Percentiles rank a stretch among this genome's conserved stretches.
phyloP scores from a whole-genome alignment of 1,140 invertebrate genomes.

The Lordiphosa clarofinis region DNA sequence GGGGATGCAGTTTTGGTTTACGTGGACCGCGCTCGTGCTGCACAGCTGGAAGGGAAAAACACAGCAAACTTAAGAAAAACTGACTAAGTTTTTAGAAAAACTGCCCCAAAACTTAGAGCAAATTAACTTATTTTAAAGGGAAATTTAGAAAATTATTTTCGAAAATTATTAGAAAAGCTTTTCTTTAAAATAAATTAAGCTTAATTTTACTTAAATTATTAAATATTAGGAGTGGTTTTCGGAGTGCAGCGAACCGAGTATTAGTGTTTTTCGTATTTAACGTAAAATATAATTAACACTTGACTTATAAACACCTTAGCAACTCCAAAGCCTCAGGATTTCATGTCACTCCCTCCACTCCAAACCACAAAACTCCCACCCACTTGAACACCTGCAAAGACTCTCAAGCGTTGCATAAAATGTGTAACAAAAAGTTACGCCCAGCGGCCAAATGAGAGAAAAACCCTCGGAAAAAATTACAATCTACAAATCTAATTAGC shows the following conservation, averaged over 20 bases:
- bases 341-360: background rate
- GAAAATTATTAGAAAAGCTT: no score
- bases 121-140: no score
- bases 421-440: conserved; percentile 47
- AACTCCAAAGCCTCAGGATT: conserved; percentile 21
- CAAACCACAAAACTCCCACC: conserved; percentile 10
- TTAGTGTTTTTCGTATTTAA: background rate
- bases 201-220: no score
- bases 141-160: no score
- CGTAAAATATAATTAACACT: conserved; percentile 31
- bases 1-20: conserved; percentile 88
- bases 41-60: conserved; percentile 85
- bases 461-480: conserved; percentile 31
- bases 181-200: no score
- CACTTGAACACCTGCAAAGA: conserved; percentile 26
- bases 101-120: no score
- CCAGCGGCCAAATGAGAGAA: conserved; percentile 17
- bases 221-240: no score
- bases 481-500: conserved; percentile 75
- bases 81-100: no score
- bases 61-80: no score
- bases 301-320: conserved; percentile 35
- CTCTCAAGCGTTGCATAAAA: conserved; percentile 25
- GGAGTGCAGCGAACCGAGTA: no score
- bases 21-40: conserved; percentile 98